Evolutionary conservation across 2,113 vertebrate species (phyloP), one percentile per base, ranked within the genome.

Genomic region (Bucco capensis): DNA sequence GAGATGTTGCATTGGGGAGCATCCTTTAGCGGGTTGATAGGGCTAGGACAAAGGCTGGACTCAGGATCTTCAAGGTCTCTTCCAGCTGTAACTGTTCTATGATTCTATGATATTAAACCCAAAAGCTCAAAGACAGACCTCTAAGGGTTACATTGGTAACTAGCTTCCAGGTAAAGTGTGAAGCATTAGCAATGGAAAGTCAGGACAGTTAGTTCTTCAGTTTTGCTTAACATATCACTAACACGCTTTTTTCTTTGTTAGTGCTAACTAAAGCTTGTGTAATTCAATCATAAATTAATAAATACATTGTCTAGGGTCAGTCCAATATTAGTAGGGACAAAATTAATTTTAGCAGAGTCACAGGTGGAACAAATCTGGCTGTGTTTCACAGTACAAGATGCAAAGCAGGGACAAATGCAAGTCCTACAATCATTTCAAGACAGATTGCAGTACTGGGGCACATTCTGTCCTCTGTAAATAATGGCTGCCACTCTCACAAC

Each of bases 381-480:
- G 28, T 46, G 30, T 57, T 61, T 37, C 50, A 75, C 18, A 60
- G 61, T 27, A 71, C 37, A 46, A 77, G 81, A 78, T 33, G 47
- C 51, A 84, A 88, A 6, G 11, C 73, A 71, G 35, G 2, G 19
- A 38, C 2, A 54, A 6, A 4, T 93, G 31, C 1, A 3, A 60
- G 49, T 53, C 42, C 35, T 24, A 57, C 40, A 46, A 15, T 27
- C 24, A 16, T 53, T 75, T 64, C 49, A 27, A 37, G 80, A 40
- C 49, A 75, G 46, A 77, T 69, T 8, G 57, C n/a, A 84, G 66
- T 24, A 56, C 44, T 15, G 15, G 37, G 74, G 28, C 75, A 92
- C 53, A n/a, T 2, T 1, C 22, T 81, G 80, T 65, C 61, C 93
- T 72, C 87, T 72, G 70, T 51, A 84, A 94, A 91, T 87, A 93